These are phyloP conservation scores for Corythucha ciliata DNA, from an alignment of 2,888 invertebrate species.

Conservation along the genomic window DNA sequence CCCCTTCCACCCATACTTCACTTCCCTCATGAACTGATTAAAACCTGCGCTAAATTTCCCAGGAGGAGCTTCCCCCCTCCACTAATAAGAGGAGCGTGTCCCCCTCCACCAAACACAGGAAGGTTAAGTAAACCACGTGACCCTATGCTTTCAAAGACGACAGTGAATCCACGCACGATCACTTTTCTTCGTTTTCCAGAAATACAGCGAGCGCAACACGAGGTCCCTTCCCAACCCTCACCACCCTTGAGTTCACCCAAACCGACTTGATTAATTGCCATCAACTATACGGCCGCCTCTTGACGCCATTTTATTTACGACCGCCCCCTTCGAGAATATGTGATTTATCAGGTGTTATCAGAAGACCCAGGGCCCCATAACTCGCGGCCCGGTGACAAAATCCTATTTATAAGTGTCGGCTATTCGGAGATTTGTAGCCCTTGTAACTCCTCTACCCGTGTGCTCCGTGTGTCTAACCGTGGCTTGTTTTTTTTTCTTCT, in stretches of 20 bases:
- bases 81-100: constrained; percentile 17
- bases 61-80: constrained; percentile 12
- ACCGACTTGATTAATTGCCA: too few relatives aligned
- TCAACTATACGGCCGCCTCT: constrained; percentile 5
- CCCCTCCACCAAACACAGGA: too few relatives aligned
- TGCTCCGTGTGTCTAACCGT: too few relatives aligned
- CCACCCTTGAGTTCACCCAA: constrained; percentile 18
- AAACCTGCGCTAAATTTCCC: constrained; percentile 26
- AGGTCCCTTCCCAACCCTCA: constrained; percentile 1
- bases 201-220: constrained; percentile 1
- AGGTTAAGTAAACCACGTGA: too few relatives aligned
- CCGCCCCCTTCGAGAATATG: constrained; percentile 20
- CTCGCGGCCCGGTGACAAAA: constrained; percentile 25
- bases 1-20: too few relatives aligned
- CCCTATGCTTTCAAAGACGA: too few relatives aligned
- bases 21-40: too few relatives aligned
- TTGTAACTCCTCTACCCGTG: too few relatives aligned
- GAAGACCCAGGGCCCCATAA: constrained; percentile 23
- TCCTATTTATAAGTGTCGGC: constrained; percentile 26
- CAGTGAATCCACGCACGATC: too few relatives aligned
- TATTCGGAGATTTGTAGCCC: constrained; percentile 26
- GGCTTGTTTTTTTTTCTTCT: too few relatives aligned
- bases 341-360: constrained; percentile 28
- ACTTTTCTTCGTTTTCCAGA: too few relatives aligned
- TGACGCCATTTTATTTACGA: constrained; percentile 23